phyloP scores from a whole-genome alignment of 2,797 vertebrate species.

The Anguilla megastoma region DNA sequence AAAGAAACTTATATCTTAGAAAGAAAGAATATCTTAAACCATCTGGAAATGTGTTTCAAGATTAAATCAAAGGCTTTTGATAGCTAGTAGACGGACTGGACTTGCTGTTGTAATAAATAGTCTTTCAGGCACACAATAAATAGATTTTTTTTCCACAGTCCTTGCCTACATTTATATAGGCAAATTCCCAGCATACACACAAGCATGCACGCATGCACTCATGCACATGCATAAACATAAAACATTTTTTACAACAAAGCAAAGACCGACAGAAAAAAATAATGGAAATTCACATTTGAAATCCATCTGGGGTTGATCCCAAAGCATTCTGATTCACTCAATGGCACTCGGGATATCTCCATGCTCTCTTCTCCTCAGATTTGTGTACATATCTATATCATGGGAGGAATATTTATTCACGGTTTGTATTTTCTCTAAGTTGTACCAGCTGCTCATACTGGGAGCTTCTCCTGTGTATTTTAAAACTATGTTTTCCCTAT shows the following conservation, averaged over 20 bases:
- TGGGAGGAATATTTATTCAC: background rate
- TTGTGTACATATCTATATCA: background rate
- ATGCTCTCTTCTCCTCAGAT: background rate
- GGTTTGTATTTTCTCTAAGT: background rate
- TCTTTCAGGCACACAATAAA: background rate
- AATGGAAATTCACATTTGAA: no score
- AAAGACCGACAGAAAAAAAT: no score
- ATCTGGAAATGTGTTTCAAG: background rate
- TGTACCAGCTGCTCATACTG: background rate
- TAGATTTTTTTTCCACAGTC: background rate
- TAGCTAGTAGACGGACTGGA: background rate
- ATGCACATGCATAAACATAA: no score
- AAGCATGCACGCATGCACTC: no score
- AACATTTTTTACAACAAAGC: no score
- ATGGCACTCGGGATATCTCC: no score
- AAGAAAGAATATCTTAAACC: background rate
- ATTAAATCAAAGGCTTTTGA: background rate
- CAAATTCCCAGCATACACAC: no score
- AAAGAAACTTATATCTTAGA: background rate
- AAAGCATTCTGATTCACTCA: no score
- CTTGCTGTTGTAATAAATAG: background rate
- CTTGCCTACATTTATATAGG: background rate
- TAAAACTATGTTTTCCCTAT: background rate
- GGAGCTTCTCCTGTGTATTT: background rate
- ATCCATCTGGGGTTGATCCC: no score